A percentile compares a stretch with the other conserved stretches of the same genome.
phyloP scores from a whole-genome alignment of 2,113 vertebrate genomes.

The Sphaerodactylus townsendi region DNA sequence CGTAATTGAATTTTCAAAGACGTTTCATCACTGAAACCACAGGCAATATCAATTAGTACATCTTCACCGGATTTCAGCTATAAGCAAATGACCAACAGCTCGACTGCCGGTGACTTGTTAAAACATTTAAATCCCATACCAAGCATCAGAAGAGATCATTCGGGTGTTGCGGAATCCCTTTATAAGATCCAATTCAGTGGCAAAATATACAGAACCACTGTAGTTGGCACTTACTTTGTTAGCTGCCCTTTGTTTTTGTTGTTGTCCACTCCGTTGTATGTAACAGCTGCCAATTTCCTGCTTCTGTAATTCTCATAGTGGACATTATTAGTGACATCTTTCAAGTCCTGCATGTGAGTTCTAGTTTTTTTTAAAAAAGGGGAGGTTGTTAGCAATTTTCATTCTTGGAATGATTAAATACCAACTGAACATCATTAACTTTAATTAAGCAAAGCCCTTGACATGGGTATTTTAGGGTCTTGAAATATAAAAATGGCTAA shows the following conservation, averaged over 20 bases:
- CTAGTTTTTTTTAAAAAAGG: slow-evolving; percentile 71
- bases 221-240: slow-evolving; percentile 87
- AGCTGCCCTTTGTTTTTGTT: slow-evolving; percentile 94
- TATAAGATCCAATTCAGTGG: neutral
- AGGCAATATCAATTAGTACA: neutral
- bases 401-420: slow-evolving; percentile 1
- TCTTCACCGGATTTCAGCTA: neutral
- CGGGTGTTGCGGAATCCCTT: neutral
- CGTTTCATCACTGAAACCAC: neutral
- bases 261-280: slow-evolving; percentile 96
- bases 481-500: neutral
- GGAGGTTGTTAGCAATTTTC: slow-evolving; percentile 38
- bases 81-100: neutral
- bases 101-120: neutral
- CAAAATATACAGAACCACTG: neutral
- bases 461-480: neutral
- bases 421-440: slow-evolving; percentile 7
- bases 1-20: neutral
- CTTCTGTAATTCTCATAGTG: slow-evolving; percentile 99
- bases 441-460: neutral
- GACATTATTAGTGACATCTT: slow-evolving; percentile 99
- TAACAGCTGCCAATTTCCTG: slow-evolving; percentile 96
- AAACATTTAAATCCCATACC: no score
- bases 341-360: slow-evolving; percentile 99
- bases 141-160: neutral